Evolutionary conservation across 2,113 vertebrate species (phyloP).

Genomic region (Morone saxatilis): DNA sequence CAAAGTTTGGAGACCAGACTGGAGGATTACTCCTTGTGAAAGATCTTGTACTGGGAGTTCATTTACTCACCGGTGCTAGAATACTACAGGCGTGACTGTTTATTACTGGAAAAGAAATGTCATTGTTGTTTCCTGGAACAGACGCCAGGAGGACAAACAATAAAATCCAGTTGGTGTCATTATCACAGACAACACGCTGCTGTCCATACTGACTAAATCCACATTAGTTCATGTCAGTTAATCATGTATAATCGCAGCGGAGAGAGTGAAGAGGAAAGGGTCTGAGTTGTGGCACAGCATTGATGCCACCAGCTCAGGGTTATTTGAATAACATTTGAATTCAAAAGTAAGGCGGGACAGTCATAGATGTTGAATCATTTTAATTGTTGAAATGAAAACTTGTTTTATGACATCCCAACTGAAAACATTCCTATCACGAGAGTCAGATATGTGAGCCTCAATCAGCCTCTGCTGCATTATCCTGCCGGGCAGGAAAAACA

Average conservation of each 20-base stretch:
- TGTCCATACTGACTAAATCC: neutral
- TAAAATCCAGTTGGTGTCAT: neutral
- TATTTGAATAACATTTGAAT: slow-evolving; percentile 74
- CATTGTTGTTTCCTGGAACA: slow-evolving; percentile 65
- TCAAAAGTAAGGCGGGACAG: neutral
- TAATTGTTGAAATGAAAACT: neutral
- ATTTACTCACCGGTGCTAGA: neutral
- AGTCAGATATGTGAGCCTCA: neutral
- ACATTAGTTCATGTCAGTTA: neutral
- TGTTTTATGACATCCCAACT: neutral
- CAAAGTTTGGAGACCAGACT: too few relatives aligned
- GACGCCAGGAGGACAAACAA: neutral
- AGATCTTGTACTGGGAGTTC: too few relatives aligned
- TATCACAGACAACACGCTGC: neutral
- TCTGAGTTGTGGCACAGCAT: neutral
- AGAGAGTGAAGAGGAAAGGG: neutral
- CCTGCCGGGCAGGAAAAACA: slow-evolving; percentile 46
- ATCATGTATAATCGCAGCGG: neutral
- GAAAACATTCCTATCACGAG: slow-evolving; percentile 4
- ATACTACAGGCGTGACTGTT: neutral
- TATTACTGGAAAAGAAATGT: slow-evolving; percentile 15
- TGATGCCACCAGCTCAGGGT: neutral
- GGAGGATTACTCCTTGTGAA: too few relatives aligned
- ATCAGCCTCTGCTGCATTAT: neutral
- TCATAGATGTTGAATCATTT: neutral